Conservation (phyloP, 2,113 vertebrate species). For the Ciconia maguari region DNA sequence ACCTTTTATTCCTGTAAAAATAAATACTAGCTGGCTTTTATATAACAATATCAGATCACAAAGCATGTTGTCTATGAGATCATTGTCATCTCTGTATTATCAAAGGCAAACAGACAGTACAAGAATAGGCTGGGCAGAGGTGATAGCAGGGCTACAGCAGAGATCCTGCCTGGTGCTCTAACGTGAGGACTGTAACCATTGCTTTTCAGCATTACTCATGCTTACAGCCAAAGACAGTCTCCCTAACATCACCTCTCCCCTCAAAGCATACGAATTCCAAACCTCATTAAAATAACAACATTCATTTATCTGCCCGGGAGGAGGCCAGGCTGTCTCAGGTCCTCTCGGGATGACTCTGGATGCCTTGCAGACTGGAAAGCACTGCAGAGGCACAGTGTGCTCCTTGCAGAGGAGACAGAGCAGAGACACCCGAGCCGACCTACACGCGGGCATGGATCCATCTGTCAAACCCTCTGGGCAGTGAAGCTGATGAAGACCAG, state of each 20-base stretch:
- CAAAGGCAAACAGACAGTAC: neutral
- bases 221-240: neutral
- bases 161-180: neutral
- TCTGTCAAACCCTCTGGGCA: neutral
- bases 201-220: neutral
- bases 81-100: neutral
- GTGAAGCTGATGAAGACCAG: neutral
- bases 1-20: neutral
- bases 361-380: neutral
- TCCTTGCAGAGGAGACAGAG: neutral
- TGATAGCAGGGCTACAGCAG: neutral
- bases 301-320: neutral
- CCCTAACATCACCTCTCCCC: neutral
- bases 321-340: neutral
- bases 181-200: accelerated
- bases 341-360: neutral
- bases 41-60: neutral
- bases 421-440: neutral
- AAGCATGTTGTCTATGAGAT: neutral
- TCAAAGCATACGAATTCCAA: neutral
- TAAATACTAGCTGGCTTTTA: neutral
- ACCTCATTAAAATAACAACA: neutral
- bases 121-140: neutral
- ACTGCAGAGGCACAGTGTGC: neutral
- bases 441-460: accelerated